These are phyloP conservation scores for Notoglanidium macrostoma DNA, from an alignment of 2,797 vertebrate species.

Conservation along the genomic window DNA sequence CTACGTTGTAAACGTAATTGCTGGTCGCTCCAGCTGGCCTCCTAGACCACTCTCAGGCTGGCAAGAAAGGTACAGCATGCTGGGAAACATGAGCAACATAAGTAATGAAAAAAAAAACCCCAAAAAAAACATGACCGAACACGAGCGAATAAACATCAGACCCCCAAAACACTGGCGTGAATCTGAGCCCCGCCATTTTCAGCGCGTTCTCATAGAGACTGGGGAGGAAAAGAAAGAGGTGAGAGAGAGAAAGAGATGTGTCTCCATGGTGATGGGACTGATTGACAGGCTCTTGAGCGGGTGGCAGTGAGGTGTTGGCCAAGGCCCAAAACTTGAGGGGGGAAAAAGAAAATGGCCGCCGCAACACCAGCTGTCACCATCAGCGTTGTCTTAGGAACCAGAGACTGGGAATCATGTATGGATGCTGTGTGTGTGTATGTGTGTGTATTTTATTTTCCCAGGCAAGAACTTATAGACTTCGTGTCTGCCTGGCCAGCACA, in stretches of 20 bases:
- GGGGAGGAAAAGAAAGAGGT: conserved; percentile 16
- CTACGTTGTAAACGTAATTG: conserved; percentile 48
- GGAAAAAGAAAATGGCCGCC: conserved; percentile 44
- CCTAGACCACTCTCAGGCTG: conserved; percentile 37
- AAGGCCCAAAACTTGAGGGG: conserved; percentile 51
- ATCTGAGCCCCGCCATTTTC: conserved; percentile 1
- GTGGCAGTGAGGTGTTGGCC: conserved; percentile 58
- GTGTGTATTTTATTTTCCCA: conserved; percentile 35
- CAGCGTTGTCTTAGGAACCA: conserved; percentile 40
- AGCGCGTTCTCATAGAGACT: conserved; percentile 51
- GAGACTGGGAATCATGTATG: conserved; percentile 38
- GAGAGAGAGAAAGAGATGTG: conserved; percentile 41
- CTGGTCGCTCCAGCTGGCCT: conserved; percentile 52
- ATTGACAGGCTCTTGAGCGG: conserved; percentile 55
- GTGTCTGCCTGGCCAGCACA: no score
- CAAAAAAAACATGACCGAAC: neutral
- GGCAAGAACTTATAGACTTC: conserved; percentile 3
- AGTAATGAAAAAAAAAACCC: conserved; percentile 12
- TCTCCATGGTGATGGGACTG: conserved; percentile 53
- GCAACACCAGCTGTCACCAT: conserved; percentile 56
- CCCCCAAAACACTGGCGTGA: neutral
- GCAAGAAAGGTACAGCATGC: conserved; percentile 23
- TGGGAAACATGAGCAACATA: conserved; percentile 27
- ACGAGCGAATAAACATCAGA: neutral
- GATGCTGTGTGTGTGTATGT: conserved; percentile 52